These are phyloP conservation scores for Tribolium madens DNA, from an alignment of 1,140 invertebrate genomes.

Conservation along the genomic window DNA sequence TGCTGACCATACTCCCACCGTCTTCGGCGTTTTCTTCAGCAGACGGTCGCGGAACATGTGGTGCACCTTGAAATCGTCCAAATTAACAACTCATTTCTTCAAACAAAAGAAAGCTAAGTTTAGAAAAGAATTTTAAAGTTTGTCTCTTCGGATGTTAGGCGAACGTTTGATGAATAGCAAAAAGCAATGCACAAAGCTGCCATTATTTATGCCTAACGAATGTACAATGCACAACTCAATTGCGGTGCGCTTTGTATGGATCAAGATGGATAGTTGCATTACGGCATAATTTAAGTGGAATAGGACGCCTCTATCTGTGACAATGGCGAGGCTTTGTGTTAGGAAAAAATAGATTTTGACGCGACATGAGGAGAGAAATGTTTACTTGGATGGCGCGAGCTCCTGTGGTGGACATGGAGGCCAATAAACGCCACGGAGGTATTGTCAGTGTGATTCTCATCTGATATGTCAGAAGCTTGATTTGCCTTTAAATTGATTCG, in stretches of 20 bases:
- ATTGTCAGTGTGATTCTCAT: neutral
- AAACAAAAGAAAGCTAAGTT: no score
- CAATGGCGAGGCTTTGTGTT: neutral
- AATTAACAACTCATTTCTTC: no score
- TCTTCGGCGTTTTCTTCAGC: constrained; percentile 57
- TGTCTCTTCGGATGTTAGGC: neutral
- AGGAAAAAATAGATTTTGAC: no score
- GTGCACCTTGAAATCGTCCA: constrained; percentile 59
- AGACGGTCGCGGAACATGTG: constrained; percentile 60
- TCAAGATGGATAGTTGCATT: constrained; percentile 40
- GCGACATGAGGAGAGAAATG: no score
- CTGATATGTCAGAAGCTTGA: no score
- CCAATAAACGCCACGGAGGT: neutral
- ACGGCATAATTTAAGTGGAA: constrained; percentile 31
- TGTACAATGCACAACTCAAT: constrained; percentile 44
- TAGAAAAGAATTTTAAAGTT: neutral
- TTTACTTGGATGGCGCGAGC: neutral
- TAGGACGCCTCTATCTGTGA: constrained; percentile 25
- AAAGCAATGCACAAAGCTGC: constrained; percentile 27
- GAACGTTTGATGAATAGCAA: constrained; percentile 25
- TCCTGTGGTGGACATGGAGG: neutral
- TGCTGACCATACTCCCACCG: constrained; percentile 67
- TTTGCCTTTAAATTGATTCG: no score
- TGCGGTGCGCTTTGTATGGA: constrained; percentile 40
- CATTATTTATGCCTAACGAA: constrained; percentile 44